A percentile compares a stretch with the other conserved stretches of the same genome.
Conservation (phyloP, 1,140 invertebrate species). For the Diploscapter pachys region DNA sequence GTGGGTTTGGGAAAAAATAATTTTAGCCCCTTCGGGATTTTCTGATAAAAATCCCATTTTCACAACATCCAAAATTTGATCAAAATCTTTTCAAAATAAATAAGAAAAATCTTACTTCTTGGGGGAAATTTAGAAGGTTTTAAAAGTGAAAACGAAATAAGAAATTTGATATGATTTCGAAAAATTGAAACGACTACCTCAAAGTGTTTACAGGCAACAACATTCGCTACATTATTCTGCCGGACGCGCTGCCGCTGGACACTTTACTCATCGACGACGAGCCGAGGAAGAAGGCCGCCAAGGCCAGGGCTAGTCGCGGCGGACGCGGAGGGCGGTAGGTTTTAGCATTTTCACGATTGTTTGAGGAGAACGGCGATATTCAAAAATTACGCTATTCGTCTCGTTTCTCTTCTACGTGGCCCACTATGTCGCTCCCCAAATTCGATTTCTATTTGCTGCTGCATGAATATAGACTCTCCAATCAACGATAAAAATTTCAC, state of each 20-base stretch:
- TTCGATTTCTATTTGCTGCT: too few species aligned
- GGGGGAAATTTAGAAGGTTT: too few species aligned
- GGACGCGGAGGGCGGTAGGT: slow-evolving; percentile 42
- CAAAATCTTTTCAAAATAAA: neutral
- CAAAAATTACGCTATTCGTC: too few species aligned
- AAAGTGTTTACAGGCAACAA: slow-evolving; percentile 72
- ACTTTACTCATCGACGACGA: slow-evolving; percentile 93
- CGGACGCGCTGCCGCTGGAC: slow-evolving; percentile 88
- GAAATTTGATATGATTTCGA: neutral
- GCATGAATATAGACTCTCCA: too few species aligned
- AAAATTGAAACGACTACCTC: neutral
- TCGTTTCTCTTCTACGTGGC: too few species aligned
- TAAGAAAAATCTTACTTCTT: too few species aligned
- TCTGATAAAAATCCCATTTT: neutral
- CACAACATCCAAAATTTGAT: neutral
- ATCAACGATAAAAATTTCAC: too few species aligned
- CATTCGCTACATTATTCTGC: slow-evolving; percentile 89
- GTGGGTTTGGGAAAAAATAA: slow-evolving; percentile 33
- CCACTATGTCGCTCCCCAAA: too few species aligned
- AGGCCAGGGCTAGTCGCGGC: slow-evolving; percentile 34
- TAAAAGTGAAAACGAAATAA: too few species aligned
- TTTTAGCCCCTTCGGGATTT: slow-evolving; percentile 1
- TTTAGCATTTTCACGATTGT: too few species aligned
- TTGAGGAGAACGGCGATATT: too few species aligned
- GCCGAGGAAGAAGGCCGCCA: slow-evolving; percentile 66